A percentile compares a stretch with the other conserved stretches of the same genome.
phyloP scores from a whole-genome alignment of 2,797 vertebrate genomes.

The Artibeus jamaicensis region DNA sequence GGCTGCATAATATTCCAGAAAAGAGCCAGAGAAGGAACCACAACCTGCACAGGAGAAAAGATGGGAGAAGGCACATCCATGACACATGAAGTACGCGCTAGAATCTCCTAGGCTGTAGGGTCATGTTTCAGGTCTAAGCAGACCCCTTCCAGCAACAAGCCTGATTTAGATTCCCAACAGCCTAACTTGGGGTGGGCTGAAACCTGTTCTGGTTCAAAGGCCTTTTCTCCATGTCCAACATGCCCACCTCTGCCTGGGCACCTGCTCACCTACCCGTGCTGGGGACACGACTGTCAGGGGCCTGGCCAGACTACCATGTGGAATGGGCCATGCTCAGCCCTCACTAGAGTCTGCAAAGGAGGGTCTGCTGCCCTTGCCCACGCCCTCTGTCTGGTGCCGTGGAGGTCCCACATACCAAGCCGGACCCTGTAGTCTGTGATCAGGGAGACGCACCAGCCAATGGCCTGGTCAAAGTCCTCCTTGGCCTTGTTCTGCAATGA shows the following conservation, averaged over 20 bases:
- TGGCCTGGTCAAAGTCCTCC: constrained; percentile 83
- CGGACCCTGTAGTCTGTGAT: constrained; percentile 91
- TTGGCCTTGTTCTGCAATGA: constrained; percentile 84
- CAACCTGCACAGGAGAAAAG: constrained; percentile 83
- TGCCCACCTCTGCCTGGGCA: rapidly evolving
- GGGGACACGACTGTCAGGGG: not conserved
- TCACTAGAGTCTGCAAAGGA: not conserved
- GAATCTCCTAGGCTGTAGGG: not conserved
- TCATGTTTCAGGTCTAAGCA: not conserved
- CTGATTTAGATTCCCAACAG: not conserved
- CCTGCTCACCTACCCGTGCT: not conserved
- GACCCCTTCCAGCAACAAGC: not conserved
- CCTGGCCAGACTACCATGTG: not conserved
- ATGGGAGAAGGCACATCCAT: rapidly evolving
- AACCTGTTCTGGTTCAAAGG: not conserved
- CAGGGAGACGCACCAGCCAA: constrained; percentile 88
- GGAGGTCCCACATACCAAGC: constrained; percentile 83
- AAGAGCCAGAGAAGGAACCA: constrained; percentile 91
- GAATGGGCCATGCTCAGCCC: not conserved
- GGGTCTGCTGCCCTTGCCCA: not conserved
- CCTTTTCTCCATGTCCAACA: no score
- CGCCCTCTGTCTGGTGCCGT: rapidly evolving
- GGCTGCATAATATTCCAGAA: constrained; percentile 91
- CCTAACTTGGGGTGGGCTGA: rapidly evolving
- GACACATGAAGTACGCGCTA: not conserved